Base-by-base conservation (phyloP, 2,113 vertebrate species). In the Damaliscus lunatus region DNA sequence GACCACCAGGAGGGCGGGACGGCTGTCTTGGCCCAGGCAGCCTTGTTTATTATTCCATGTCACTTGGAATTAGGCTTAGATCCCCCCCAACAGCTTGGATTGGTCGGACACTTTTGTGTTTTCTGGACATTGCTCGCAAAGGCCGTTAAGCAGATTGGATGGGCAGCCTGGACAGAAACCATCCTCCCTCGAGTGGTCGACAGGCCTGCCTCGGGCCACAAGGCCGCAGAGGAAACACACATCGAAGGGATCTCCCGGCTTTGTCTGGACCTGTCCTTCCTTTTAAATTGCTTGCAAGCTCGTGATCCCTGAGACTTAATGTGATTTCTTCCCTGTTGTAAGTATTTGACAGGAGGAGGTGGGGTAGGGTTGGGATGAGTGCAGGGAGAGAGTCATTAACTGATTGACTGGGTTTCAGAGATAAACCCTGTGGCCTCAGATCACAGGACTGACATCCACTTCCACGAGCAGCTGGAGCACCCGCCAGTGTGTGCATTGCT, bases 401-500 rank as follows among this genome's bases (percentile, higher is more conserved):
- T 88, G 9, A n/a, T 15, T 31, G 50, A 40, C 23, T 10, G 29
- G 48, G 17, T 64, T 55, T 11, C 85, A 31, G 64, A 77, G 59
- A 31, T 46, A 33, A 78, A 40, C 31, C 29, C 27, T 40, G 2
- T 16, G 67, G 43, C 78, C 77, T 85, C 43, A 15, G 31, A 5
- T 14, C 64, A 7, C 33, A 74, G 57, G 83, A 78, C 19, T 23
- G 23, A 33, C 9, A 19, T 31, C 31, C 48, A 9, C 67, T 92
- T 82, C 14, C 15, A 3, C 11, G 4, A 3, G 27, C 40, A 4
- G 5, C 19, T 1, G 3, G 46, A 52, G 53, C 27, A 2, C 91
- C 36, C 11, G 0, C 19, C 23, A 13, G 29, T 9, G 3, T 11
- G 17, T 1, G 3, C 11, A 77, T 50, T 11, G 0, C 43, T n/a